Evolutionary conservation across 2,113 vertebrate species (phyloP).

Genomic region (Calidris pygmaea): DNA sequence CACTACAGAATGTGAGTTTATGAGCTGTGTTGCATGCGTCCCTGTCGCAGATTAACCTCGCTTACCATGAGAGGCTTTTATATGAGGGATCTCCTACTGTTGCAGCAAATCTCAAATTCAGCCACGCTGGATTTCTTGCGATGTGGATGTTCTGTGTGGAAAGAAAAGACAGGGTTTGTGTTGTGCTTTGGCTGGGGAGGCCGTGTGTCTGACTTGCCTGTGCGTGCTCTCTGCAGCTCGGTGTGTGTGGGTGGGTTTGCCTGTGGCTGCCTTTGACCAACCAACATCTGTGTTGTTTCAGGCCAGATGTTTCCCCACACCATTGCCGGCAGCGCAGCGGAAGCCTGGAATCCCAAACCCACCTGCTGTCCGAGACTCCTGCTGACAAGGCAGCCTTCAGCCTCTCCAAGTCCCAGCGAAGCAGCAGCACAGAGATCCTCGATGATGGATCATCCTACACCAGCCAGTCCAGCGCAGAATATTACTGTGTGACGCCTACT

Average conservation of each 20-base stretch:
- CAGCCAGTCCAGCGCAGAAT: constrained; percentile 93
- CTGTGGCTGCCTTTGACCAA: neutral
- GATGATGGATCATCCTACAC: constrained; percentile 96
- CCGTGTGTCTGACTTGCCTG: neutral
- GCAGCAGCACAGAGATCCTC: constrained; percentile 93
- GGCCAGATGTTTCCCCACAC: constrained; percentile 79
- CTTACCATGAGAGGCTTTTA: neutral
- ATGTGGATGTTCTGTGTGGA: neutral
- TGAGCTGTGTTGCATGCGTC: neutral
- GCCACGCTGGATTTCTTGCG: neutral
- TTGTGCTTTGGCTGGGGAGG: neutral
- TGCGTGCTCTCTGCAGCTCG: neutral
- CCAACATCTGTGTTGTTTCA: constrained; percentile 31
- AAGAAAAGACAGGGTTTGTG: neutral
- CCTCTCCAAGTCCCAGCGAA: constrained; percentile 81
- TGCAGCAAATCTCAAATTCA: neutral
- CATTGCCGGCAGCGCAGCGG: constrained; percentile 91
- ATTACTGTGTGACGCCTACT: constrained; percentile 71
- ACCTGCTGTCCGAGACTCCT: constrained; percentile 76
- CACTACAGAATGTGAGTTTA: neutral
- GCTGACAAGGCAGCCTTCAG: constrained; percentile 70
- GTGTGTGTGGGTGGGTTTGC: neutral
- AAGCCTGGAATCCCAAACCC: constrained; percentile 92
- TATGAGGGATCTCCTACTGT: neutral
- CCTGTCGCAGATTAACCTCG: neutral